A percentile compares a stretch with the other conserved stretches of the same genome.
phyloP scores from a whole-genome alignment of 2,888 invertebrate species.

The Drosophila nr. perissopoda region DNA sequence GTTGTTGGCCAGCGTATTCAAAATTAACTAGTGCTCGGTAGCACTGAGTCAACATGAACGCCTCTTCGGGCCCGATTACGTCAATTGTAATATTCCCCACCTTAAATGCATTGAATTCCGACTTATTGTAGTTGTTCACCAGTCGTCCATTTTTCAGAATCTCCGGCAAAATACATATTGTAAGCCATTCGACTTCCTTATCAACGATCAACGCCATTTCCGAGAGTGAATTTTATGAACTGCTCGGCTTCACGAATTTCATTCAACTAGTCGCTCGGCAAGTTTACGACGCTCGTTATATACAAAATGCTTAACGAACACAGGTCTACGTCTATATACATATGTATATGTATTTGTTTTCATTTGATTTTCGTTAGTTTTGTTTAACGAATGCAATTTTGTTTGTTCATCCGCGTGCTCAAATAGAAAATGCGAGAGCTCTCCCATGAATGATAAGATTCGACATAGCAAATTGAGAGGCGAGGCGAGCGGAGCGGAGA shows the following conservation, averaged over 20 bases:
- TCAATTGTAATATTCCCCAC: constrained; percentile 59
- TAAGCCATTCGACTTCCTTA: constrained; percentile 69
- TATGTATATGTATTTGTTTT: not conserved
- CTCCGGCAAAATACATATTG: constrained; percentile 54
- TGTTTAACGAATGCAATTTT: not conserved
- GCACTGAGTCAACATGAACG: constrained; percentile 82
- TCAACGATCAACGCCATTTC: constrained; percentile 44
- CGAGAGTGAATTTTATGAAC: constrained; percentile 10
- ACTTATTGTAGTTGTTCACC: constrained; percentile 34
- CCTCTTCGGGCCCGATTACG: constrained; percentile 71
- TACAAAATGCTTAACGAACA: constrained; percentile 4
- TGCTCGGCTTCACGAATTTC: constrained; percentile 10
- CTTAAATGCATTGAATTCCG: constrained; percentile 42
- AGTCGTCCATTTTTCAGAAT: constrained; percentile 61
- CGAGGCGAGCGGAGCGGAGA: not conserved
- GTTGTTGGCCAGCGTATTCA: constrained; percentile 48
- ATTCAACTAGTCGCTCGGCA: constrained; percentile 23
- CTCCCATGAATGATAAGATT: constrained; percentile 27
- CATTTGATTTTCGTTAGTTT: constrained; percentile 13
- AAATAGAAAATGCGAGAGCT: not conserved
- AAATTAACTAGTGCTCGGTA: constrained; percentile 71
- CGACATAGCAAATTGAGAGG: not conserved
- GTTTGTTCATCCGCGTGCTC: not conserved
- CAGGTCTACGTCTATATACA: not conserved
- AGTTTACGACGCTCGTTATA: not conserved